Evolutionary conservation across 2,888 invertebrate species (phyloP), one percentile per base, ranked within the genome.

Genomic region (Cheilosia impressa): DNA sequence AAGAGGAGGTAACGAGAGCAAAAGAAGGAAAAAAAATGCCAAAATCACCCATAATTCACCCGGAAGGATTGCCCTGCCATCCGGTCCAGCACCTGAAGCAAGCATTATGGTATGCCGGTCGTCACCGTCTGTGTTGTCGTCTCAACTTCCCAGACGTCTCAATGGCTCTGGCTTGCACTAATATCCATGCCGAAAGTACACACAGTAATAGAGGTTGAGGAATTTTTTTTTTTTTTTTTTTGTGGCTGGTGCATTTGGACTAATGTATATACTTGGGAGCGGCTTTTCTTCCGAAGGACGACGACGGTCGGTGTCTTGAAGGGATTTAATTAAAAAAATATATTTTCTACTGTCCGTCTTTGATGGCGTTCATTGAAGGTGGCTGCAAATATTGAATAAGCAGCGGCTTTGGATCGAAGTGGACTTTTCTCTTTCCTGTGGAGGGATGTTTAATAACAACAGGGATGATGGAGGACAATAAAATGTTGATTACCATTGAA

Each of bases 71-170:
- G 76, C 62, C 27, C 57, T 76, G 52, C 62, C 85, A 72, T 81
- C 81, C 85, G 85, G 85, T 68, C 81, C 71, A 85, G 76, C 81
- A 81, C 81, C 85, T 81, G 81, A 71, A 75, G 73, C 43, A 53
- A 63, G 65, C 57, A 65, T 19, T 15, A 66, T 58, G 31, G 19
- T 7, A n/a, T 17, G 43, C 45, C 65, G n/a, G n/a, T 50, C 47
- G 43, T 31, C 13, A 2, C 47, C 72, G 65, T 65, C 50, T 38
- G 43, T 55, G 57, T 62, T 52, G 65, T 73, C 55, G 71, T 81
- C 76, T 68, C 62, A 85, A 85, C 85, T 85, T 85, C 85, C 72
- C 81, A 85, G 85, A 85, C 85, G 85, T 85, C 85, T 85, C 85
- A 85, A 85, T 85, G 81, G 72, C 15, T 24, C 24, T 52, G 22